Evolutionary conservation across 1,140 invertebrate species (phyloP), one percentile per base, ranked within the genome.

Genomic region (Hylaeus volcanicus): DNA sequence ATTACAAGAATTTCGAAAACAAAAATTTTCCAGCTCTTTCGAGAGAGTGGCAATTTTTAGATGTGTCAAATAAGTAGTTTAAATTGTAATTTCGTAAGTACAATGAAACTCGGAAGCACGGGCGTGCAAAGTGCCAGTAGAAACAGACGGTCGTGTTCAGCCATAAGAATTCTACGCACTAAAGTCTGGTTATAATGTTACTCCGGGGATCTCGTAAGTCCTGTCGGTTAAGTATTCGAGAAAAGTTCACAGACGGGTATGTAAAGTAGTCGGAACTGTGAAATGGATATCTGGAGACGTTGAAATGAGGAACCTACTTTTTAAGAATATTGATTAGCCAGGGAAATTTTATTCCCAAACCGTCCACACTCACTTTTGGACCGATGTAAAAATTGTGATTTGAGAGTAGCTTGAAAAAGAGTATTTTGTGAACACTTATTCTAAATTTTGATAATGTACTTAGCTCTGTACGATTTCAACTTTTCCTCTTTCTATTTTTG

Each of bases 171-270:
- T 14, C 11, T 5, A 70, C 37, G 75, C 58, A 37, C 45, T 72
- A 72, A 72, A 61, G 39, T 78, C 58, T 6, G 39, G 48, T 39
- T 78, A 8, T 71, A 78, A 72, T 45, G 58, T 78, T 63, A 64
- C 76, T 63, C 68, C 3, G n/a, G 76, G 68, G 76, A 78, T 78
- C 56, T 51, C 76, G 68, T 78, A 78, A 78, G 68, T 78, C n/a
- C n/a, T 63, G 76, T 45, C 51, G 68, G 76, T 78, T 78, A 78
- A 78, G 58, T 78, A 78, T 78, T 78, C 56, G 51, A 43, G 69
- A 78, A 78, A 78, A 78, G 68, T 78, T 63, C 68, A 43, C 45
- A 37, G 61, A 70, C 55, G 37, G 68, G 15, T 63, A 78, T 72
- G 76, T 58, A 78, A 78, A 78, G 45, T 15, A 72, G 68, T 37